These are phyloP conservation scores for Oceanodroma leucorhoa DNA, from an alignment of 2,797 vertebrate genomes.

Conservation along the genomic window DNA sequence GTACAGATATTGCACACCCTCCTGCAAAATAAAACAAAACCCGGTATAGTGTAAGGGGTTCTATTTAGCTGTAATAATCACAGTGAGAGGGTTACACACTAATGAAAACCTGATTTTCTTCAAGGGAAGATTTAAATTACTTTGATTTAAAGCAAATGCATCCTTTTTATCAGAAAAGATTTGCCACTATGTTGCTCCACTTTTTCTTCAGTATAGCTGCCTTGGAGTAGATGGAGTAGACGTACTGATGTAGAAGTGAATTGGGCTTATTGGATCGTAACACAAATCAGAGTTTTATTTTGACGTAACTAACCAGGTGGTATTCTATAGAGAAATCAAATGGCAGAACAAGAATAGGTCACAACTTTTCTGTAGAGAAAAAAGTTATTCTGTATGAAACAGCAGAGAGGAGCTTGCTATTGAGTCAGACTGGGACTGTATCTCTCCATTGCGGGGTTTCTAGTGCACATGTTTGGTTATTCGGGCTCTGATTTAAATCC, in stretches of 20 bases:
- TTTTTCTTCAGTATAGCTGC: neutral
- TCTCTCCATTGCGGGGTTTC: neutral
- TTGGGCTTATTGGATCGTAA: neutral
- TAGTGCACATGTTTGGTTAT: neutral
- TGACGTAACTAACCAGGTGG: neutral
- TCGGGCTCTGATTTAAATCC: neutral
- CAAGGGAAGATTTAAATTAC: neutral
- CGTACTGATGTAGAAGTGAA: neutral
- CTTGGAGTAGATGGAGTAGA: neutral
- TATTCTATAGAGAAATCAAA: neutral
- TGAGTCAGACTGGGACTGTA: neutral
- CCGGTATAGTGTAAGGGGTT: neutral
- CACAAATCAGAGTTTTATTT: neutral
- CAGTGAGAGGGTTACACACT: neutral
- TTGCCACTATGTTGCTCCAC: neutral
- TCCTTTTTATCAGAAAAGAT: neutral
- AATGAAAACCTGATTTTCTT: neutral
- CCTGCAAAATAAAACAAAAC: neutral
- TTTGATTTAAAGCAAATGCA: neutral
- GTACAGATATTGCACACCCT: neutral
- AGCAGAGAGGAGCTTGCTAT: neutral
- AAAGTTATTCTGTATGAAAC: neutral
- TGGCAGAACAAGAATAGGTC: neutral
- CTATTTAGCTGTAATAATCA: neutral
- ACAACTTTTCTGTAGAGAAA: neutral